Conservation (phyloP, 2,113 vertebrate species). For the Dascyllus trimaculatus region DNA sequence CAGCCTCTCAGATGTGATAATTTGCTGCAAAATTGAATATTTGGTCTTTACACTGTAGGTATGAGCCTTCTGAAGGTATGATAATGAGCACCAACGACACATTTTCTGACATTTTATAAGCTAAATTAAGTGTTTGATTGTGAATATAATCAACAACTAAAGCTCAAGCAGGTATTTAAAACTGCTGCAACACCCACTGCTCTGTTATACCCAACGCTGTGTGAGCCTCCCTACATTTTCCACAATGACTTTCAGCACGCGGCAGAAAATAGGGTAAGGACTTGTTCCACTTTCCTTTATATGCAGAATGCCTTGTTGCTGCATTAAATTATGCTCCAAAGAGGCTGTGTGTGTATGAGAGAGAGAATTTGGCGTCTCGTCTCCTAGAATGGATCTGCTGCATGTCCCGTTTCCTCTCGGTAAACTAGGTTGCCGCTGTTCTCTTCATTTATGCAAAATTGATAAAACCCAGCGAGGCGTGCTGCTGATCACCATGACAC, state of each 20-base stretch:
- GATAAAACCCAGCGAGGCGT: not conserved
- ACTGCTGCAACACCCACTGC: not conserved
- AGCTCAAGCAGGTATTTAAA: no score
- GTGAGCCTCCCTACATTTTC: not conserved
- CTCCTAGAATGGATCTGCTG: not conserved
- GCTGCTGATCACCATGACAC: not conserved
- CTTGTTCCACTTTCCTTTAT: not conserved
- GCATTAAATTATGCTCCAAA: not conserved
- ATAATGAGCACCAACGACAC: no score
- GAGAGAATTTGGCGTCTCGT: not conserved
- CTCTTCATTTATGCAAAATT: not conserved
- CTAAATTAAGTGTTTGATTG: no score
- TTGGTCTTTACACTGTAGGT: no score
- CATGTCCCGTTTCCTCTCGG: not conserved
- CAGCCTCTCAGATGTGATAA: no score
- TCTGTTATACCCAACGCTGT: not conserved
- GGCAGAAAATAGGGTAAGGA: not conserved
- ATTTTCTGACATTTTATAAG: no score
- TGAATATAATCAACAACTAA: no score
- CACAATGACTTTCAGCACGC: not conserved
- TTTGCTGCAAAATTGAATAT: no score
- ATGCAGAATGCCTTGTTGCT: conserved; percentile 1
- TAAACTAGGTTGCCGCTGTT: not conserved
- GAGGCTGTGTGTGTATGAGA: not conserved
- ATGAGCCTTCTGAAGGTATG: no score